These are phyloP conservation scores for Elysia crispata DNA, from an alignment of 2,888 invertebrate genomes.

Conservation along the genomic window DNA sequence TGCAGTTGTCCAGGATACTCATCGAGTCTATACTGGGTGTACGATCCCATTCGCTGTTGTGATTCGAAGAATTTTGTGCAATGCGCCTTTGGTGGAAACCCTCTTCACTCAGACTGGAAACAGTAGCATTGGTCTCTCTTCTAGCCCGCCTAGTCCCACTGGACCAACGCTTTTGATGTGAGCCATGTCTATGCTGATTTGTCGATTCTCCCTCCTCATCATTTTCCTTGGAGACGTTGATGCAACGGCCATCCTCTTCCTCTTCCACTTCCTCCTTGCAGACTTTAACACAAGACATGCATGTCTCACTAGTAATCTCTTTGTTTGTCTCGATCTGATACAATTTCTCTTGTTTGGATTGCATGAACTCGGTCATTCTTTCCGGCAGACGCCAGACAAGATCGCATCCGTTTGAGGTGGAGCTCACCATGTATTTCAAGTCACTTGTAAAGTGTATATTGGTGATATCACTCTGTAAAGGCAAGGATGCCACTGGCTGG, in stretches of 20 bases:
- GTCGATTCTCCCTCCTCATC: no score
- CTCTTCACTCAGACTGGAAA: no score
- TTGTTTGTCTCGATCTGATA: slow-evolving; percentile 30
- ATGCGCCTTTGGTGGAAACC: no score
- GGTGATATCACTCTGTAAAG: slow-evolving; percentile 18
- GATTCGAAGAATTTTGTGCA: neutral
- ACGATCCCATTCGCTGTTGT: slow-evolving; percentile 18
- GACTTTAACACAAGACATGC: slow-evolving; percentile 38
- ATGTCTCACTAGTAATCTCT: slow-evolving; percentile 33
- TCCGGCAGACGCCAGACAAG: slow-evolving; percentile 41
- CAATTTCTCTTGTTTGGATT: slow-evolving; percentile 5
- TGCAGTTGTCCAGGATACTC: slow-evolving; percentile 12
- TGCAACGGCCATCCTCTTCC: no score
- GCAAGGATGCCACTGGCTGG: slow-evolving; percentile 32
- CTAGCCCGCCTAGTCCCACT: neutral
- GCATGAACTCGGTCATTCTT: slow-evolving; percentile 42
- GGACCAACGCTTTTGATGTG: no score
- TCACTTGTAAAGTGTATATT: slow-evolving; percentile 23
- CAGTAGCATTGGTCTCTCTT: neutral
- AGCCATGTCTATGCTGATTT: no score
- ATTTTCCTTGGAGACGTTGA: no score
- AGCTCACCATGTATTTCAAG: slow-evolving; percentile 41
- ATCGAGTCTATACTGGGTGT: slow-evolving; percentile 44
- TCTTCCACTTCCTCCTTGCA: neutral
- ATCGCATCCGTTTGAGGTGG: slow-evolving; percentile 33